phyloP scores from a whole-genome alignment of 2,888 invertebrate genomes.

The Polydrusus tereticollis region DNA sequence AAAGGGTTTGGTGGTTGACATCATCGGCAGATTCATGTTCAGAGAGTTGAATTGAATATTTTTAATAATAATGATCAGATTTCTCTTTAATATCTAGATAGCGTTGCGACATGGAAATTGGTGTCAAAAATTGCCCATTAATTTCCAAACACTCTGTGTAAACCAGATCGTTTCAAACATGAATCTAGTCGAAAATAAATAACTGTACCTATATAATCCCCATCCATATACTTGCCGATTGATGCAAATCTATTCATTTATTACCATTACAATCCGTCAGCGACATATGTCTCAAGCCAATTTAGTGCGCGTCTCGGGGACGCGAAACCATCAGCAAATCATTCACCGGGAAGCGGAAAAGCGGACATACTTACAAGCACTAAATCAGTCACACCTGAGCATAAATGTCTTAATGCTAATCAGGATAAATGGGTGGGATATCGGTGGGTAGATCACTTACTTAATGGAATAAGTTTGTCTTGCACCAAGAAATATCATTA shows the following conservation, averaged over 20 bases:
- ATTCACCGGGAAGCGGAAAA: slow-evolving; percentile 38
- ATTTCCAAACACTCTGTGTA: too few relatives aligned
- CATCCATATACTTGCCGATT: slow-evolving; percentile 7
- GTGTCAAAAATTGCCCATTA: too few relatives aligned
- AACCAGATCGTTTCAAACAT: not conserved
- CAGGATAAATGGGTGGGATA: slow-evolving; percentile 9
- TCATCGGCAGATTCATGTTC: too few relatives aligned
- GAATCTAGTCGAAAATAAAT: not conserved
- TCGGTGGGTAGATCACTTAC: not conserved
- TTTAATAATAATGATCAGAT: too few relatives aligned
- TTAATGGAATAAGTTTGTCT: not conserved
- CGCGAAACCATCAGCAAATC: slow-evolving; percentile 37
- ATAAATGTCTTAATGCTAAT: slow-evolving; percentile 6
- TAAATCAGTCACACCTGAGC: slow-evolving; percentile 41
- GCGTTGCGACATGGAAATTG: too few relatives aligned
- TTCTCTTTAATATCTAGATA: not conserved
- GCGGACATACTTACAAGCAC: slow-evolving; percentile 34
- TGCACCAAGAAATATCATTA: too few relatives aligned
- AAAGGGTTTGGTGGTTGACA: too few relatives aligned
- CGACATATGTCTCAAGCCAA: slow-evolving; percentile 37
- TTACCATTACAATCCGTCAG: slow-evolving; percentile 39
- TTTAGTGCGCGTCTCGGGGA: slow-evolving; percentile 29
- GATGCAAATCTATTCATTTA: slow-evolving; percentile 40
- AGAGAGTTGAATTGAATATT: too few relatives aligned
- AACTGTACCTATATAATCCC: not conserved